Conservation (phyloP, 2,113 vertebrate species). For the Ardeotis arabs region DNA sequence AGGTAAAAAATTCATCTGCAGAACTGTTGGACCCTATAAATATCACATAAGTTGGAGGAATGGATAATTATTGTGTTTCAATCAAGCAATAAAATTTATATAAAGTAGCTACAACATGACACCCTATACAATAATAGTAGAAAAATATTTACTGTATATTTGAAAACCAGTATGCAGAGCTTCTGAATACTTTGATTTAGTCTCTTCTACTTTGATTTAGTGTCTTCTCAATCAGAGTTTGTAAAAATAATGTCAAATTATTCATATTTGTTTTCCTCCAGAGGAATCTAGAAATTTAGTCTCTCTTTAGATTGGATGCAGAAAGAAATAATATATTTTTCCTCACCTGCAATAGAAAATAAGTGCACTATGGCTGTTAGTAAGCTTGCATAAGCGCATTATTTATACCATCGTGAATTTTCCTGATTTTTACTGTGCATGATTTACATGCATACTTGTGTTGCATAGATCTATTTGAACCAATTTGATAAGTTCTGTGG, state of each 20-base stretch:
- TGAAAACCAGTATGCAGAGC: neutral
- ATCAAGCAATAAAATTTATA: neutral
- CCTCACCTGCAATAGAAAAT: neutral
- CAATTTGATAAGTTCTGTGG: neutral
- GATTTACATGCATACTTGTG: neutral
- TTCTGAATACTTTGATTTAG: neutral
- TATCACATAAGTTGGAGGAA: neutral
- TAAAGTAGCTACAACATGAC: neutral
- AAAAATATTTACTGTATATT: slow-evolving; percentile 14
- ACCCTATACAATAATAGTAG: neutral
- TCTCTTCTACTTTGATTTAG: neutral
- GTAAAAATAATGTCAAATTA: neutral
- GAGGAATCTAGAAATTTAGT: neutral
- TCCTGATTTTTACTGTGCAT: neutral
- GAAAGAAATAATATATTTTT: neutral
- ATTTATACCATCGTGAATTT: neutral
- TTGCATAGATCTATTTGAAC: neutral
- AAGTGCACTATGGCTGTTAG: neutral
- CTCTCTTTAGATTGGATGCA: neutral
- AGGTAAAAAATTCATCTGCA: neutral
- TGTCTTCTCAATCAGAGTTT: neutral
- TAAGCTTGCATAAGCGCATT: neutral
- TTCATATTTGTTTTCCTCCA: neutral
- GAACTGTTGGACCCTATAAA: neutral
- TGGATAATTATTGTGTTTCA: neutral